Base-by-base conservation (phyloP, 2,888 invertebrate genomes). In the Lasioglossum figueresi region DNA sequence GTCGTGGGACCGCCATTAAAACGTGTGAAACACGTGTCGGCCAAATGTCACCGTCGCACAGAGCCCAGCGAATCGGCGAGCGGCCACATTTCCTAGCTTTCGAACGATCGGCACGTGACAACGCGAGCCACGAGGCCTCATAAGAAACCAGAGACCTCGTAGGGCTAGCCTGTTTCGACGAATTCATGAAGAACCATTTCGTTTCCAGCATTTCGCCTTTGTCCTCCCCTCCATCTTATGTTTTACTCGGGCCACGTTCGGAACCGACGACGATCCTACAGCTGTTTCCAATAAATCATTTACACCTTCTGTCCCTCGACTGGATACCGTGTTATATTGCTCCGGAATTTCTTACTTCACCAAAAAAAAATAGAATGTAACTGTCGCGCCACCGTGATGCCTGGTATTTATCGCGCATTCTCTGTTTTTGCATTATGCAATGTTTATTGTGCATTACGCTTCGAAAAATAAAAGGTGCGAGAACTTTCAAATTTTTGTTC, bases 1-100 rank as follows among this genome's bases (percentile, higher is more conserved):
- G 40, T 74, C 16, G 27, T 12, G 19, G 27, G 52, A 6, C 19
- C 48, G 63, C 2, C 70, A 48, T 48, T 45, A 45, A 45, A 86
- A 79, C 68, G 85, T 79, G 92, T 80, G 81, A 79, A 89, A 92
- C 93, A 93, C 92, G 91, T 93, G 93, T 89, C 91, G 82, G 78
- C 91, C 93, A 93, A 92, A 90, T 93, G 93, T 91, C 91, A 91
- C 84, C 71, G 78, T 76, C 79, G 71, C 73, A 59, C 23, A 52
- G 52, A 52, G 52, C 59, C 23, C 10, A 48, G 72, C 77, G 59
- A 85, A 85, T 85, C 86, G 82, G 78, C 84, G 45, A 34, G 73
- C 80, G 80, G 40, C 12, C 79, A 83, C 71, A 83, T 86, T 83
- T 86, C 76, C 86, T 76, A 79, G 48, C 63, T 78, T 79, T 85